A percentile compares a stretch with the other conserved stretches of the same genome.
phyloP scores from a whole-genome alignment of 92 coral and sea anemone species.

The Epizoanthus ramosus region DNA sequence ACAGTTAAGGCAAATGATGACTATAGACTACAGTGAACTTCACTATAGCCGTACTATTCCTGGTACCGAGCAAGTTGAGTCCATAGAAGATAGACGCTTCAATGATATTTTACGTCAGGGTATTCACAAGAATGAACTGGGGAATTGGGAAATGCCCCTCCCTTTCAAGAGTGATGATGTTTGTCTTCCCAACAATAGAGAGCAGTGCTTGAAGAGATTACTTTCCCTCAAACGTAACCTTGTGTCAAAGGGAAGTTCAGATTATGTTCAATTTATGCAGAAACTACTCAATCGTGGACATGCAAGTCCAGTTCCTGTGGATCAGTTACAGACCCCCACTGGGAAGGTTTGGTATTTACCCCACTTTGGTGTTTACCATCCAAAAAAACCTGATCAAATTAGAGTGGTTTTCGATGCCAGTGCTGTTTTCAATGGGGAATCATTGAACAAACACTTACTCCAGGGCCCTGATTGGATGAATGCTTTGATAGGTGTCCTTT shows the following conservation, averaged over 20 bases:
- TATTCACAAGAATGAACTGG: conserved; percentile 43
- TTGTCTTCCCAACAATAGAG: conserved; percentile 50
- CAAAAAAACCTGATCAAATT: conserved; percentile 52
- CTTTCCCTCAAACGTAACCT: conserved; percentile 56
- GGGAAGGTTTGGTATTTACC: conserved; percentile 64
- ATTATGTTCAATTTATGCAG: conserved; percentile 61
- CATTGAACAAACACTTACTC: conserved; percentile 49
- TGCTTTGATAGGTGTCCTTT: conserved; percentile 59
- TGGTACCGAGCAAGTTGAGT: conserved; percentile 55
- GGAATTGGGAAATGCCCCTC: conserved; percentile 72
- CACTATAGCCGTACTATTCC: conserved; percentile 26
- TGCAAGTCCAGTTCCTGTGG: conserved; percentile 48
- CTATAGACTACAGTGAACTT: conserved; percentile 53
- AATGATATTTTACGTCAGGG: conserved; percentile 23
- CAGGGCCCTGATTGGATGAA: conserved; percentile 66
- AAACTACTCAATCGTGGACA: conserved; percentile 47
- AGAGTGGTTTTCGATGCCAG: conserved; percentile 59
- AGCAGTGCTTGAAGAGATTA: conserved; percentile 52
- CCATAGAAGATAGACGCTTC: conserved; percentile 47
- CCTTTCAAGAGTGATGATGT: conserved; percentile 59
- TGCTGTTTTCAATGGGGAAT: conserved; percentile 47
- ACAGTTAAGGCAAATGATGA: conserved; percentile 58
- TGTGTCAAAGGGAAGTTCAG: conserved; percentile 25
- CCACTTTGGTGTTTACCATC: conserved; percentile 55
- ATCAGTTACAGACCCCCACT: conserved; percentile 29